phyloP scores from a whole-genome alignment of 2,888 invertebrate genomes.

The Parnassius apollo region DNA sequence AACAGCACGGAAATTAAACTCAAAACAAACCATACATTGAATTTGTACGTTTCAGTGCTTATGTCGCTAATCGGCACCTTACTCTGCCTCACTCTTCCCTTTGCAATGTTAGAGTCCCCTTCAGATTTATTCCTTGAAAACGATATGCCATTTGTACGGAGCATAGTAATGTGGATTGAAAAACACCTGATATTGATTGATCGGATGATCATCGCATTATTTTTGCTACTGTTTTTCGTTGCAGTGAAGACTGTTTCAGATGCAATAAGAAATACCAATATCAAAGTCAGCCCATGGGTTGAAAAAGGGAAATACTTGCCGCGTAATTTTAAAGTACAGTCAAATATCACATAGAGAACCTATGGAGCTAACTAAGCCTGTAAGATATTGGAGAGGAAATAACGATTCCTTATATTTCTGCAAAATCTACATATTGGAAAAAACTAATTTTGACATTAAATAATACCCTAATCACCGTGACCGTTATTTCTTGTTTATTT shows the following conservation, averaged over 20 bases:
- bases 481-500: no score
- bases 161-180: slow-evolving; percentile 4
- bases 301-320: slow-evolving; percentile 17
- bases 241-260: slow-evolving; percentile 2
- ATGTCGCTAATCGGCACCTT: slow-evolving; percentile 11
- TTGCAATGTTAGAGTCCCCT: slow-evolving; percentile 14
- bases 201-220: slow-evolving; percentile 7
- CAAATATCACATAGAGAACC: no score
- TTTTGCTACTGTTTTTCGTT: slow-evolving; percentile 2
- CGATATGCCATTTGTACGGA: background rate
- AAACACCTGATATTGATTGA: slow-evolving; percentile 14
- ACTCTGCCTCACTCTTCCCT: slow-evolving; percentile 13
- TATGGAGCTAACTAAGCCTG: no score
- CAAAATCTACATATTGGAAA: no score
- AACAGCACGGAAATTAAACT: background rate
- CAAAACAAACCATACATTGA: background rate
- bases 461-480: no score
- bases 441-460: no score
- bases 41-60: slow-evolving; percentile 1
- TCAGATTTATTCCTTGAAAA: background rate
- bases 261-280: slow-evolving; percentile 4
- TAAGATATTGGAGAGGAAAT: no score
- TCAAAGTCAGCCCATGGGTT: slow-evolving; percentile 23
- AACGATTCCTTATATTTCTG: no score
- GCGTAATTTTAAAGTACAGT: background rate